Percentiles rank a stretch among this genome's conserved stretches.
phyloP scores from a whole-genome alignment of 2,888 invertebrate species.

The Seira musarum region DNA sequence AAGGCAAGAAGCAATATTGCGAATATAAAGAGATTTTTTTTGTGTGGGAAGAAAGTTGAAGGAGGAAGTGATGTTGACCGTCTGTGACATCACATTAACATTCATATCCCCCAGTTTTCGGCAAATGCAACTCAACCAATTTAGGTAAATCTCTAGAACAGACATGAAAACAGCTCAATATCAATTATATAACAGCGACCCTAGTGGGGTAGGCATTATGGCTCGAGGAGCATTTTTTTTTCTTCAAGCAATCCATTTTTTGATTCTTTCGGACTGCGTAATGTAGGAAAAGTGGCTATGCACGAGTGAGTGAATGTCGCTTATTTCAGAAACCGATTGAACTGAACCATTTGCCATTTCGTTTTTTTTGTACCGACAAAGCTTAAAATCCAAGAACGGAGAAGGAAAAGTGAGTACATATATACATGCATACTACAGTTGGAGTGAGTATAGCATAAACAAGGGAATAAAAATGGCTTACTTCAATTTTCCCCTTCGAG shows the following conservation, averaged over 20 bases:
- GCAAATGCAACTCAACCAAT: neutral
- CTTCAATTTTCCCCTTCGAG: conserved; percentile 5
- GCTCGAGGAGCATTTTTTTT: neutral
- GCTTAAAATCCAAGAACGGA: conserved; percentile 15
- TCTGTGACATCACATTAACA: neutral
- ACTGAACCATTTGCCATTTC: conserved; percentile 27
- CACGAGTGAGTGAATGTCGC: conserved; percentile 50
- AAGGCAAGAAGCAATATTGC: neutral
- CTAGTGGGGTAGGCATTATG: neutral
- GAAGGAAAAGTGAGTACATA: too few species aligned
- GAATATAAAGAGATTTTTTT: neutral
- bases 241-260: neutral
- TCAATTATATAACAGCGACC: neutral
- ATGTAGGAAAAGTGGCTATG: conserved; percentile 35
- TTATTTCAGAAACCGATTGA: conserved; percentile 38
- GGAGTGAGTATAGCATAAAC: conserved; percentile 6
- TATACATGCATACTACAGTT: too few species aligned
- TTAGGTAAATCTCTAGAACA: neutral
- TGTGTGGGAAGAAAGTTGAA: neutral
- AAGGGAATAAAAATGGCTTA: conserved; percentile 39
- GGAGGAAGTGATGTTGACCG: neutral
- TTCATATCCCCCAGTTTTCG: neutral
- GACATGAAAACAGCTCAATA: neutral
- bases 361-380: neutral
- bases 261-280: neutral